These are phyloP conservation scores for Scelioninae gen. 2 DNA, from an alignment of 2,888 invertebrate genomes.

Conservation along the genomic window DNA sequence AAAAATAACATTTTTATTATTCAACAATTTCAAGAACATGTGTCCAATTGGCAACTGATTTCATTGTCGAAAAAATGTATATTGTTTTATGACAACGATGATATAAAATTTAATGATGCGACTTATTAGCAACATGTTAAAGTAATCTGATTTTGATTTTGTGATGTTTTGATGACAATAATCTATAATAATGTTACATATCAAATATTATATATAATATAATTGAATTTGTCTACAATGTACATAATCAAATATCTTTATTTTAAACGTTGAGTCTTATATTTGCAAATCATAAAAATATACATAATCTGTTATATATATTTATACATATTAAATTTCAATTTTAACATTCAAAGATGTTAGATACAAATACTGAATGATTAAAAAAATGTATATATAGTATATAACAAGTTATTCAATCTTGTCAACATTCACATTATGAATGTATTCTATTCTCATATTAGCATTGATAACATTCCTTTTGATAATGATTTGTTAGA, in stretches of 20 bases:
- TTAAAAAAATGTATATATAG: slow-evolving; percentile 2
- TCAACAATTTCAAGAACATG: slow-evolving; percentile 34
- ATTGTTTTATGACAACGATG: slow-evolving; percentile 1
- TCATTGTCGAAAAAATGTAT: slow-evolving; percentile 16
- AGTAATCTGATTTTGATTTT: slow-evolving; percentile 12
- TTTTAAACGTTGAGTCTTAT: slow-evolving; percentile 12
- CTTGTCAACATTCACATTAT: background rate
- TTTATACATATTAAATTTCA: slow-evolving; percentile 19
- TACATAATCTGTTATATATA: slow-evolving; percentile 11
- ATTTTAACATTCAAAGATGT: slow-evolving; percentile 15
- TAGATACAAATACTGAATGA: background rate
- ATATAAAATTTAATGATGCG: slow-evolving; percentile 7
- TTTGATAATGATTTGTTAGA: too few relatives aligned
- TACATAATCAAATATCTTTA: slow-evolving; percentile 22
- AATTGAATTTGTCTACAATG: slow-evolving; percentile 7
- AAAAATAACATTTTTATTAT: slow-evolving; percentile 27
- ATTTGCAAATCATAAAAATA: slow-evolving; percentile 19
- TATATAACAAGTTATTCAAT: background rate
- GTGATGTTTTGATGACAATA: slow-evolving; percentile 1
- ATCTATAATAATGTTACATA: slow-evolving; percentile 8
- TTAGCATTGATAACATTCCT: too few relatives aligned
- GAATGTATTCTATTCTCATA: too few relatives aligned
- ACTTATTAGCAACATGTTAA: slow-evolving; percentile 7
- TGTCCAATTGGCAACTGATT: slow-evolving; percentile 22
- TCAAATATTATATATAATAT: slow-evolving; percentile 17